Percentiles rank a stretch among this genome's conserved stretches.
phyloP scores from a whole-genome alignment of 1,140 invertebrate genomes.

The Orchestia grillus region DNA sequence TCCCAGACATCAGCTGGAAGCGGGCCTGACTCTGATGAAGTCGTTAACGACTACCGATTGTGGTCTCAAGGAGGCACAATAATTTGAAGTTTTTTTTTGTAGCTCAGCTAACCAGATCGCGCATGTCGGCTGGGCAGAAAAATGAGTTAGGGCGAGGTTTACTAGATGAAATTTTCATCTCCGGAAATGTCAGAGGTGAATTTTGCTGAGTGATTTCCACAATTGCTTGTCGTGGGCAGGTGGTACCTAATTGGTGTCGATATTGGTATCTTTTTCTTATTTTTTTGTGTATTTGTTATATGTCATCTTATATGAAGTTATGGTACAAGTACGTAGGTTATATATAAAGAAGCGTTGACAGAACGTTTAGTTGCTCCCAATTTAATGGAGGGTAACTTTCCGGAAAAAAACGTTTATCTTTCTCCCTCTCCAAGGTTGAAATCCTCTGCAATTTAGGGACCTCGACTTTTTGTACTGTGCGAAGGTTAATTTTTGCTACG shows the following conservation, averaged over 20 bases:
- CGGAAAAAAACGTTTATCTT: neutral
- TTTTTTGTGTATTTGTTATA: neutral
- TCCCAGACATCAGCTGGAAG: neutral
- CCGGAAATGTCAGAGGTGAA: neutral
- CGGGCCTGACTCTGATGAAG: neutral
- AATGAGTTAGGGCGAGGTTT: neutral
- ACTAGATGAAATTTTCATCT: neutral
- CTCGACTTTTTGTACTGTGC: neutral
- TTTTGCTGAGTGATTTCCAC: neutral
- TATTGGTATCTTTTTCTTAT: neutral
- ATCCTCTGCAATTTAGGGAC: neutral
- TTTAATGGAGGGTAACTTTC: neutral
- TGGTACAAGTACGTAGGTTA: too few species aligned
- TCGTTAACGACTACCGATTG: neutral
- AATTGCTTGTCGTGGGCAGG: neutral
- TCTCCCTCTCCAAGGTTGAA: neutral
- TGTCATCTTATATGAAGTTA: neutral
- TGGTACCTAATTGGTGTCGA: neutral
- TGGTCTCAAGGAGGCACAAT: neutral
- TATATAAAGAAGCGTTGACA: too few species aligned
- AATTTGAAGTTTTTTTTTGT: neutral
- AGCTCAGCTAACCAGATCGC: neutral
- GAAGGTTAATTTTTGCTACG: neutral
- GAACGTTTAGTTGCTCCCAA: neutral
- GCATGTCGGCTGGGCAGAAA: neutral